Conservation (phyloP, 2,888 invertebrate genomes). For the Eueremaeus valkanovi region DNA sequence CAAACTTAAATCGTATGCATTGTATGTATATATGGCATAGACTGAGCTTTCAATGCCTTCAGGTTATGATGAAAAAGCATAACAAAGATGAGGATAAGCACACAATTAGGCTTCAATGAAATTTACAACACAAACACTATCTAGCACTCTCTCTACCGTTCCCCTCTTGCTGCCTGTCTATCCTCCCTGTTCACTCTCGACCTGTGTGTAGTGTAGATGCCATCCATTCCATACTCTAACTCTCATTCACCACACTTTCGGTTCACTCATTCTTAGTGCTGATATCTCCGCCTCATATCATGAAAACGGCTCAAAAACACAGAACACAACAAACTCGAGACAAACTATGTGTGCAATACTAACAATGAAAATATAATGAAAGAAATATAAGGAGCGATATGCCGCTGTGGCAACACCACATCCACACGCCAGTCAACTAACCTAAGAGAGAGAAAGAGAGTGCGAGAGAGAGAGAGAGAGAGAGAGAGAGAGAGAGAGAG, state of each 20-base stretch:
- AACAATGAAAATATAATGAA: neutral
- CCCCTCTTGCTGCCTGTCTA: neutral
- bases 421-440: too few relatives aligned
- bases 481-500: too few relatives aligned
- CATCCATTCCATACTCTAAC: too few relatives aligned
- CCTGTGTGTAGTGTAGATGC: too few relatives aligned
- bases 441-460: neutral
- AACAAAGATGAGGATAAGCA: constrained; percentile 20
- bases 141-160: neutral
- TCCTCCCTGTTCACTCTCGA: neutral
- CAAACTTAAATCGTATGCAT: neutral
- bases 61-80: neutral
- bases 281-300: too few relatives aligned
- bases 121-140: neutral
- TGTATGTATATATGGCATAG: too few relatives aligned
- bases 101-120: constrained; percentile 33
- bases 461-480: too few relatives aligned
- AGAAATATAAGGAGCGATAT: constrained; percentile 6
- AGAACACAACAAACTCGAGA: too few relatives aligned
- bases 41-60: neutral
- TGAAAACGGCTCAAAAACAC: too few relatives aligned
- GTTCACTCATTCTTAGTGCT: neutral
- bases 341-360: too few relatives aligned
- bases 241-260: neutral
- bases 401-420: too few relatives aligned